These are phyloP conservation scores for Diachasma alloeum DNA, from an alignment of 1,140 invertebrate genomes.

Conservation along the genomic window DNA sequence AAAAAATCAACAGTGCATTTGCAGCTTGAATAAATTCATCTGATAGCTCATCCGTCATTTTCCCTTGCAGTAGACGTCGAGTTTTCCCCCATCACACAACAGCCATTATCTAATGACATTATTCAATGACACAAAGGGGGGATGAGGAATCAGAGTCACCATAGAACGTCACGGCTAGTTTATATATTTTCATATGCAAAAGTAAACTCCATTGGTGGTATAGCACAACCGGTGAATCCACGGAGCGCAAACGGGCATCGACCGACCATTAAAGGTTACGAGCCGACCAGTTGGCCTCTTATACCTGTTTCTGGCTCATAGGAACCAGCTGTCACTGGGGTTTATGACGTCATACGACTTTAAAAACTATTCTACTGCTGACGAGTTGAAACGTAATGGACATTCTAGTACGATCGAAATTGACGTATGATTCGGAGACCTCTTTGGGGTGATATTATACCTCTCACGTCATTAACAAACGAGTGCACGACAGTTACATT, in stretches of 20 bases:
- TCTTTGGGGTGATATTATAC: conserved; percentile 21
- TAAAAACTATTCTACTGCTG: conserved; percentile 24
- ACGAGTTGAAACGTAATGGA: conserved; percentile 22
- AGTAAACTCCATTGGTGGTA: background rate
- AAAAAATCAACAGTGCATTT: too few species aligned
- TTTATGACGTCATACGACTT: conserved; percentile 26
- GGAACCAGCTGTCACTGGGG: conserved; percentile 18
- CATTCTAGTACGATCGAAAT: conserved; percentile 10
- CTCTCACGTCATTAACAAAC: conserved; percentile 24
- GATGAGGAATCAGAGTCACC: background rate
- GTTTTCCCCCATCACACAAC: too few species aligned
- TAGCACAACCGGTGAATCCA: background rate
- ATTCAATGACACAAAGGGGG: background rate
- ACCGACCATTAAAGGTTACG: conserved; percentile 52
- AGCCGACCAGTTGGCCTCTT: conserved; percentile 37
- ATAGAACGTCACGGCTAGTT: background rate
- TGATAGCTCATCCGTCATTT: too few species aligned
- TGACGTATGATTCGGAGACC: conserved; percentile 19
- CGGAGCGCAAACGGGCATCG: conserved; percentile 42
- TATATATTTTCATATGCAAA: background rate
- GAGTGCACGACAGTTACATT: background rate
- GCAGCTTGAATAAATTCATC: too few species aligned
- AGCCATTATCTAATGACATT: too few species aligned
- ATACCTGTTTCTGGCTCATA: conserved; percentile 21
- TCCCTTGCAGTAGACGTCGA: too few species aligned